Percentiles rank a stretch among this genome's conserved stretches.
Conservation (phyloP, 2,113 vertebrate genomes). For the Recurvirostra avosetta region DNA sequence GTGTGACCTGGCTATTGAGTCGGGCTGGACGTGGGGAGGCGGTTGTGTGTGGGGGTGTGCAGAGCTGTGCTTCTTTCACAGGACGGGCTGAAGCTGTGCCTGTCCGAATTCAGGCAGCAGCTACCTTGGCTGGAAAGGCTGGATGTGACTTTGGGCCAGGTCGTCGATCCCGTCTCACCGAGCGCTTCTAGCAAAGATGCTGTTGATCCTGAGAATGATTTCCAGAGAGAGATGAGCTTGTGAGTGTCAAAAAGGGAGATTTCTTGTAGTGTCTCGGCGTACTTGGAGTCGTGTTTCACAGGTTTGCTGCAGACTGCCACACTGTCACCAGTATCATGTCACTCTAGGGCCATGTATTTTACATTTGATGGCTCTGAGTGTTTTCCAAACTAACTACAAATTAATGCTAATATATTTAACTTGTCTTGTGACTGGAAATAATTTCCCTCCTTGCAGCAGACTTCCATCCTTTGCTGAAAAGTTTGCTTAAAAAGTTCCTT, state of each 20-base stretch:
- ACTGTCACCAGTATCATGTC: rapidly evolving
- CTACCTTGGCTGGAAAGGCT: slow-evolving; percentile 91
- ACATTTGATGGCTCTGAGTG: not conserved
- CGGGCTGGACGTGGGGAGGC: not conserved
- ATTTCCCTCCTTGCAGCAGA: not conserved
- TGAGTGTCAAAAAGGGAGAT: slow-evolving; percentile 65
- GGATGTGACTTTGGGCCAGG: slow-evolving; percentile 81
- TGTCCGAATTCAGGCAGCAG: slow-evolving; percentile 82
- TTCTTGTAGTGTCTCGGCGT: not conserved
- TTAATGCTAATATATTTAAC: not conserved
- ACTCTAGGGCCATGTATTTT: not conserved
- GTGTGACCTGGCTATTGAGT: rapidly evolving
- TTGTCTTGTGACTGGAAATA: not conserved
- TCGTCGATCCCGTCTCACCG: slow-evolving; percentile 11
- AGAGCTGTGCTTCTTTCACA: slow-evolving; percentile 32
- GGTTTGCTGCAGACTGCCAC: not conserved
- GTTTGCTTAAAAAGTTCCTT: not conserved
- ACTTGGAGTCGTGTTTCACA: rapidly evolving
- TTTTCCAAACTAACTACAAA: not conserved
- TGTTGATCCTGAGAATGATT: slow-evolving; percentile 87
- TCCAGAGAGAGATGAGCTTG: slow-evolving; percentile 96
- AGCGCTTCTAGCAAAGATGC: slow-evolving; percentile 1
- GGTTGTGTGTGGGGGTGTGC: not conserved
- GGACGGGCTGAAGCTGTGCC: slow-evolving; percentile 84
- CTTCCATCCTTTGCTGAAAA: not conserved